phyloP scores from a whole-genome alignment of 1,140 invertebrate genomes.

The Idris sp. region DNA sequence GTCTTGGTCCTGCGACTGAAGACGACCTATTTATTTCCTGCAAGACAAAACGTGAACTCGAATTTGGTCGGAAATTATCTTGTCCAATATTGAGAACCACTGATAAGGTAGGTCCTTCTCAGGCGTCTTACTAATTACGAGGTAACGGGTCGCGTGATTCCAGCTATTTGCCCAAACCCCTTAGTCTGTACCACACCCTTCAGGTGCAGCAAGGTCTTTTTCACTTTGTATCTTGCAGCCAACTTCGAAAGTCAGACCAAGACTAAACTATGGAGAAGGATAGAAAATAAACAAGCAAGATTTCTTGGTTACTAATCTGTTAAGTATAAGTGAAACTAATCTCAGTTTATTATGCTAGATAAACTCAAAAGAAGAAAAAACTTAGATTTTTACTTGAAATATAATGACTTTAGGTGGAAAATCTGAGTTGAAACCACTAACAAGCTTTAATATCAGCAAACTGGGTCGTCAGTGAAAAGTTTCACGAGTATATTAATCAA shows the following conservation, averaged over 20 bases:
- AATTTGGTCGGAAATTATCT: constrained; percentile 2
- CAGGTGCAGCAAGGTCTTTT: constrained; percentile 43
- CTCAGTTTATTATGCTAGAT: too few relatives aligned
- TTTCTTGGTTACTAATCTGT: too few relatives aligned
- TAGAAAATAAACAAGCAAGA: constrained; percentile 19
- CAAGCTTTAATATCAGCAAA: constrained; percentile 64
- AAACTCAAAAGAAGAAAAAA: too few relatives aligned
- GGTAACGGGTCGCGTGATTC: constrained; percentile 68
- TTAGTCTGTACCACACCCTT: constrained; percentile 35
- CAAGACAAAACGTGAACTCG: constrained; percentile 6
- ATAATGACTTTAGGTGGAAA: too few relatives aligned
- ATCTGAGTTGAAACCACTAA: too few relatives aligned
- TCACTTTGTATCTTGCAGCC: constrained; percentile 20
- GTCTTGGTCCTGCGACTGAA: constrained; percentile 15
- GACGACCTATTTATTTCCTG: constrained; percentile 30
- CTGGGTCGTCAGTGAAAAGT: constrained; percentile 66
- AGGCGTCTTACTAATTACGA: constrained; percentile 71
- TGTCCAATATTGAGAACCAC: constrained; percentile 34
- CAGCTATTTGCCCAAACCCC: constrained; percentile 66
- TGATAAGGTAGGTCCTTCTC: constrained; percentile 61
- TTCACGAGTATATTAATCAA: constrained; percentile 46
- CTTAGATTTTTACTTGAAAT: too few relatives aligned
- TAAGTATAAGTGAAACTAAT: too few relatives aligned
- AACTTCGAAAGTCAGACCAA: constrained; percentile 32
- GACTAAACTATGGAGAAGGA: too few relatives aligned